phyloP scores from a whole-genome alignment of 2,797 vertebrate species.

The Sebastolobus alascanus region DNA sequence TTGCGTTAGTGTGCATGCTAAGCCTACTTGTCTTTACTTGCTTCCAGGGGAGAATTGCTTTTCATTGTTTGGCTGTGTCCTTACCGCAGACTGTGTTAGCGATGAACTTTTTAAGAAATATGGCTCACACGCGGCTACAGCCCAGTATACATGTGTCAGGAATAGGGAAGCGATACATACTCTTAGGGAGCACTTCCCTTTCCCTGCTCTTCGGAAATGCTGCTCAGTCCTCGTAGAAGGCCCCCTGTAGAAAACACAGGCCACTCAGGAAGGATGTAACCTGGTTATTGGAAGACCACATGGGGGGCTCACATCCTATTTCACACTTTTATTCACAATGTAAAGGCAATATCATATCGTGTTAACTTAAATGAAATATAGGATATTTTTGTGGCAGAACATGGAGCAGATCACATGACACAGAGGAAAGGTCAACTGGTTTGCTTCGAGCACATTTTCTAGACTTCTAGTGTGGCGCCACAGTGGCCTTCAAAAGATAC shows the following conservation, averaged over 20 bases:
- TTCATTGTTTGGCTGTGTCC: not conserved
- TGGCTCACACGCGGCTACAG: not conserved
- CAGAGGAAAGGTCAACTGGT: not conserved
- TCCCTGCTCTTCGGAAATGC: conserved; percentile 62
- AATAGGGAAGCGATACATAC: conserved; percentile 79
- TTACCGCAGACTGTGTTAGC: not conserved
- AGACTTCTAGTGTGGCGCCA: not conserved
- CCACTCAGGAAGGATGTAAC: conserved; percentile 7
- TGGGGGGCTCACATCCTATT: conserved; percentile 58
- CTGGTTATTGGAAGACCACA: conserved; percentile 7
- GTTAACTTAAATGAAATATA: not conserved
- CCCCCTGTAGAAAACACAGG: not conserved
- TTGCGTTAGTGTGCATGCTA: not conserved
- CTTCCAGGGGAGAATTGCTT: not conserved
- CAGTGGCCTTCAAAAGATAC: not conserved
- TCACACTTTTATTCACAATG: conserved; percentile 11
- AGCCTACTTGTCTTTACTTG: not conserved
- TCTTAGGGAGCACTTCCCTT: conserved; percentile 73
- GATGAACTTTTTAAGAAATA: not conserved
- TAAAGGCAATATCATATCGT: not conserved
- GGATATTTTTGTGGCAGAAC: not conserved
- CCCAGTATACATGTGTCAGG: conserved; percentile 31
- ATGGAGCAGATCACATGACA: not conserved
- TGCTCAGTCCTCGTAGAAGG: not conserved
- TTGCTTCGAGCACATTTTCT: not conserved